Evolutionary conservation across 2,113 vertebrate species (phyloP).

Genomic region (Pelusios castaneus): DNA sequence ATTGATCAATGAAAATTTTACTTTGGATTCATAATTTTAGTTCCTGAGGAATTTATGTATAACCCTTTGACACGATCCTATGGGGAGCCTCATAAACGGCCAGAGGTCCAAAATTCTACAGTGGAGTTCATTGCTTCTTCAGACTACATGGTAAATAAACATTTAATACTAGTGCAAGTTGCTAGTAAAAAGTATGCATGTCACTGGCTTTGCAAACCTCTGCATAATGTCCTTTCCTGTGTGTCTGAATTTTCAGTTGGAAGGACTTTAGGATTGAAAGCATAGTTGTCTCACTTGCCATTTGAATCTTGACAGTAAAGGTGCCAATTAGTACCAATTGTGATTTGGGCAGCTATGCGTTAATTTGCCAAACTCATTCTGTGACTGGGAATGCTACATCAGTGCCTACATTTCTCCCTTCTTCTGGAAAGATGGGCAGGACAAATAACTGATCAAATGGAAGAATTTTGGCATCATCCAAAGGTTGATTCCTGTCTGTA

Average conservation of each 20-base stretch:
- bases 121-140: conserved; percentile 99
- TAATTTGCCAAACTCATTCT: neutral
- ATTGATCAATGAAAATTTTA: conserved; percentile 10
- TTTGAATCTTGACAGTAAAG: neutral
- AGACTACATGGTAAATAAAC: conserved; percentile 92
- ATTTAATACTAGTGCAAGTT: neutral
- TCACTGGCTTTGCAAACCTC: neutral
- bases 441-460: neutral
- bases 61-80: conserved; percentile 96
- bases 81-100: conserved; percentile 95
- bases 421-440: neutral
- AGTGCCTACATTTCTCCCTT: neutral
- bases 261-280: neutral
- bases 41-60: conserved; percentile 99
- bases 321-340: neutral
- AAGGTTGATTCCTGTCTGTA: neutral
- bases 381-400: neutral
- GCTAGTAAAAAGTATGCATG: neutral
- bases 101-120: conserved; percentile 96
- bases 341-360: neutral
- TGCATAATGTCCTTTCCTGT: neutral
- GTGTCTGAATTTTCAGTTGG: neutral
- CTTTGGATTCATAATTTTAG: conserved; percentile 67
- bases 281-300: neutral
- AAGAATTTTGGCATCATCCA: neutral